A percentile compares a stretch with the other conserved stretches of the same genome.
Conservation (phyloP, 53 echinoderm and acorn worm species). For the Antedon mediterranea region DNA sequence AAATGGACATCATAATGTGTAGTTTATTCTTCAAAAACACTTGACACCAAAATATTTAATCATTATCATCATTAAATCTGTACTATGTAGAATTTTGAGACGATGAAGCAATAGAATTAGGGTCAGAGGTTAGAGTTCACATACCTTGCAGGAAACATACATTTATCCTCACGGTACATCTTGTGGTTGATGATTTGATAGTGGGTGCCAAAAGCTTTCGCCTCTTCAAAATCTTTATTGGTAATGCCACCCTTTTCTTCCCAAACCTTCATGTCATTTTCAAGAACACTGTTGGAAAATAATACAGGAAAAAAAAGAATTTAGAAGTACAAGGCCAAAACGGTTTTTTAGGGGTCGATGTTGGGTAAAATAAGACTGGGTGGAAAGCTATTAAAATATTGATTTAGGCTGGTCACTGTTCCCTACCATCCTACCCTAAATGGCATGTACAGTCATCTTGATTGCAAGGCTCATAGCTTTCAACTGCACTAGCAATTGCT, state of each 20-base stretch:
- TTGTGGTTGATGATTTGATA: slow-evolving; percentile 97
- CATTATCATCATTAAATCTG: too few species aligned
- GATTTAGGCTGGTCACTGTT: neutral
- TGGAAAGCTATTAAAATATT: neutral
- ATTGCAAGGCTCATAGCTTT: slow-evolving; percentile 48
- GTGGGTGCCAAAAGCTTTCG: slow-evolving; percentile 42
- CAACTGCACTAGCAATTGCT: slow-evolving; percentile 35
- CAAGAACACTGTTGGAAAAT: slow-evolving; percentile 26
- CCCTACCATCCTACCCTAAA: slow-evolving; percentile 22
- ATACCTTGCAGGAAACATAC: slow-evolving; percentile 96
- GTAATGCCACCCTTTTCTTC: slow-evolving; percentile 70
- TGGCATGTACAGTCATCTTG: slow-evolving; percentile 55
- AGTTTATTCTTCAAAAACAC: too few species aligned
- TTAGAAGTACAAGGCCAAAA: neutral
- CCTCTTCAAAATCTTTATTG: slow-evolving; percentile 33
- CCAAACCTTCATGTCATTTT: slow-evolving; percentile 63
- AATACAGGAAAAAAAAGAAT: too few species aligned
- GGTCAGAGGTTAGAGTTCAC: neutral
- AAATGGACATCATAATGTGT: too few species aligned
- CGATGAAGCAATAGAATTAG: neutral
- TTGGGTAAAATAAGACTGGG: too few species aligned
- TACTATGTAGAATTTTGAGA: too few species aligned
- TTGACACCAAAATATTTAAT: too few species aligned
- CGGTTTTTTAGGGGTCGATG: neutral
- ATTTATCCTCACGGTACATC: slow-evolving; percentile 64